Evolutionary conservation across 2,797 vertebrate genomes (phyloP).

Genomic region (Octomys mimax): DNA sequence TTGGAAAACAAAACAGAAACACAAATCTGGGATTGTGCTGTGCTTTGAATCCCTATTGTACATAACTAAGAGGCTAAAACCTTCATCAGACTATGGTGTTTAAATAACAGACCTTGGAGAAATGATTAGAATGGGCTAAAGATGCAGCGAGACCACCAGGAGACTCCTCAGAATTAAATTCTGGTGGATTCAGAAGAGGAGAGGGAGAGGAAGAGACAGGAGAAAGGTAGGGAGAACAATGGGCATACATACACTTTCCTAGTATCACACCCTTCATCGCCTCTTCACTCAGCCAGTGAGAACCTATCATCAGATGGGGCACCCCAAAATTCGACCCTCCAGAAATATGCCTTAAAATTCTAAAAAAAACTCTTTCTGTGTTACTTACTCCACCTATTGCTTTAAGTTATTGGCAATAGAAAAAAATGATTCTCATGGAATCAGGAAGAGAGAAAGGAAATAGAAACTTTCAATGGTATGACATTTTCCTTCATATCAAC

Average conservation of each 20-base stretch:
- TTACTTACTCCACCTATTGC: neutral
- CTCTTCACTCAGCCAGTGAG: too few relatives aligned
- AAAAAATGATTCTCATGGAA: neutral
- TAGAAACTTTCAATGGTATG: neutral
- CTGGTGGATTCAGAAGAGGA: neutral
- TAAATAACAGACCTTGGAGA: neutral
- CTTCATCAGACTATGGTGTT: neutral
- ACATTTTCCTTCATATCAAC: neutral
- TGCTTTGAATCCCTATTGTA: neutral
- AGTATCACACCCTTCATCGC: neutral
- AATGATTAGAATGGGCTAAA: neutral
- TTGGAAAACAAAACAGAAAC: neutral
- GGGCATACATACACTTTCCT: neutral
- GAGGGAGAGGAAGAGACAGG: neutral
- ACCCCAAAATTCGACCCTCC: too few relatives aligned
- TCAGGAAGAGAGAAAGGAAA: neutral
- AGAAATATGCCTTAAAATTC: neutral
- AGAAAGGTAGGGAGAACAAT: neutral
- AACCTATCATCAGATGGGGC: neutral
- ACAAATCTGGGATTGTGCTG: neutral
- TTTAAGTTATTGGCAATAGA: neutral
- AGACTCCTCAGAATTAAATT: neutral
- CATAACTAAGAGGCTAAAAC: neutral
- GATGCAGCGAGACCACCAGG: too few relatives aligned
- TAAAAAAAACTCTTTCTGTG: neutral